Evolutionary conservation across 2,113 vertebrate genomes (phyloP), one percentile per base, ranked within the genome.

Genomic region (Anhinga rufa): DNA sequence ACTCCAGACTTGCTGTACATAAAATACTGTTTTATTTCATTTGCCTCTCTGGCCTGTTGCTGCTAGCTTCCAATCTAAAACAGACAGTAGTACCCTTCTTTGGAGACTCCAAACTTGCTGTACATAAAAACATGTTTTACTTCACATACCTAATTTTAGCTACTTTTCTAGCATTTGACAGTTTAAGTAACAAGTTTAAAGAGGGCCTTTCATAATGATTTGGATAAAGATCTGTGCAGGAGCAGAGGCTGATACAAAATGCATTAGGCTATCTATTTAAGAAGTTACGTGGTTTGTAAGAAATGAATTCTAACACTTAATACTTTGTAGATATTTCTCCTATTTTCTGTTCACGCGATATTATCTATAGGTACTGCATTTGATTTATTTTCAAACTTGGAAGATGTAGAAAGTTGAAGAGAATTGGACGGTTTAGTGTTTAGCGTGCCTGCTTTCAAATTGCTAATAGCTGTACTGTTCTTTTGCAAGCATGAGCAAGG

Each of bases 401-500:
- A 46, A 77, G 17, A 24, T 29, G 21, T 36, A 64, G 64, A 15
- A 92, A 49, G 31, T 31, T 32, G n/a, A 75, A 91, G 61, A 31
- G 29, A 84, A 42, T 5, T 9, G n/a, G 36, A 3, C 4, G 0
- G 21, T 60, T 65, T 14, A 46, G 62, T 18, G 40, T 85, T 87
- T 36, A 78, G 31, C 1, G 2, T 34, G 10, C 26, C 69, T 83
- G 38, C 52, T 81, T 71, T 84, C 42, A 32, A 6, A 5, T 12
- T 69, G 36, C 46, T 95, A 10, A 92, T 24, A 58, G 32, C 79
- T 95, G 21, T 93, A 6, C n/a, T 69, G 51, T 87, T 92, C 66
- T 92, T 58, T 81, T 86, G 18, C 11, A 88, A 99, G 99, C 97
- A 99, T 99, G 99, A 99, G 98, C 92, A 98, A 97, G 90, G 96